Percentiles rank a stretch among this genome's conserved stretches.
These are phyloP conservation scores for Plagodis dolabraria DNA, from an alignment of 2,888 invertebrate genomes.

Conservation along the genomic window DNA sequence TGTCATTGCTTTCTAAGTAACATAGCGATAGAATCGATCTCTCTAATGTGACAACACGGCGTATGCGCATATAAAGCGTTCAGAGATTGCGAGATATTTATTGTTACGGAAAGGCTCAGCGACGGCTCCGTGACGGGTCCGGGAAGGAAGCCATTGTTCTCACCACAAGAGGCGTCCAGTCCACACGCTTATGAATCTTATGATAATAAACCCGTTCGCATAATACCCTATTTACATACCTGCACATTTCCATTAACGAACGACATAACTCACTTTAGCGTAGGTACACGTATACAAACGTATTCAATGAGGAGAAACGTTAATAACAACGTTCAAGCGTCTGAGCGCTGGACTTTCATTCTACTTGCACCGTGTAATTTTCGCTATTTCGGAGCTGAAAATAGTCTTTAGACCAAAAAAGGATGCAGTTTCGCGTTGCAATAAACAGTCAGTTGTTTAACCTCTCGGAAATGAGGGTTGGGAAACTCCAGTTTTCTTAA, in stretches of 20 bases:
- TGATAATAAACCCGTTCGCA: slow-evolving; percentile 42
- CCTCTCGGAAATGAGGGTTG: slow-evolving; percentile 56
- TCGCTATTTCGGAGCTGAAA: slow-evolving; percentile 66
- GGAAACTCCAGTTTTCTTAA: slow-evolving; percentile 62
- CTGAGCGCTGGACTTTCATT: slow-evolving; percentile 51
- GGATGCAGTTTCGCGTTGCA: slow-evolving; percentile 64
- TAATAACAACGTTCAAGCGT: slow-evolving; percentile 62
- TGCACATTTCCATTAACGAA: slow-evolving; percentile 57
- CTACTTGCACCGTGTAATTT: slow-evolving; percentile 34
- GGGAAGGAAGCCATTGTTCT: slow-evolving; percentile 65
- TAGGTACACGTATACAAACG: slow-evolving; percentile 31
- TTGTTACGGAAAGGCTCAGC: slow-evolving; percentile 55
- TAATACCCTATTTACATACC: slow-evolving; percentile 59
- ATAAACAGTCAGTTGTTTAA: slow-evolving; percentile 74
- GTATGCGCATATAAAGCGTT: slow-evolving; percentile 60
- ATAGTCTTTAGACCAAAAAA: slow-evolving; percentile 62
- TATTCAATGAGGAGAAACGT: slow-evolving; percentile 43
- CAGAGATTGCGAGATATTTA: slow-evolving; percentile 62
- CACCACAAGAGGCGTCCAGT: slow-evolving; percentile 52
- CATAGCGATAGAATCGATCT: slow-evolving; percentile 49
- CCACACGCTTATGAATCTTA: slow-evolving; percentile 39
- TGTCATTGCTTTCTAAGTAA: slow-evolving; percentile 45
- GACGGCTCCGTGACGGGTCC: slow-evolving; percentile 33
- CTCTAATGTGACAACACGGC: slow-evolving; percentile 50
- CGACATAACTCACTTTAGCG: slow-evolving; percentile 51